phyloP scores from a whole-genome alignment of 2,797 vertebrate genomes.

The Knipowitschia caucasica region DNA sequence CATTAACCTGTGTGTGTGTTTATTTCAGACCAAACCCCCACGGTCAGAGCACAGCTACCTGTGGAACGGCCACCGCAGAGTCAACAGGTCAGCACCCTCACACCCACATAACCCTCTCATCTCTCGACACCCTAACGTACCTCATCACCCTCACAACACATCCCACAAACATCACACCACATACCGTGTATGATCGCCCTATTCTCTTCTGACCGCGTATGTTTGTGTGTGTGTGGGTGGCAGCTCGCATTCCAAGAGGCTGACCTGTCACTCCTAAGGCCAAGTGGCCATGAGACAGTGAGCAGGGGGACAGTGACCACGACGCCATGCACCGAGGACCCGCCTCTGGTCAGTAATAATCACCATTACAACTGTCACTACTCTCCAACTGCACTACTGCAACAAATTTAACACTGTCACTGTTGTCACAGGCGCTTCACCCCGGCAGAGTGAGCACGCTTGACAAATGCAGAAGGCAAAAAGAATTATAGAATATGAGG shows the following conservation, averaged over 20 bases:
- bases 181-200: not conserved
- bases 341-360: conserved; percentile 83
- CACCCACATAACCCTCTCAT: no score
- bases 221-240: not conserved
- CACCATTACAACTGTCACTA: not conserved
- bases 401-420: no score
- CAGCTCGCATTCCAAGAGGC: conserved; percentile 99
- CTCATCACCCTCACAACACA: no score
- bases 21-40: conserved; percentile 92
- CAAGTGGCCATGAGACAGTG: conserved; percentile 99
- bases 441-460: no score
- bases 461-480: no score
- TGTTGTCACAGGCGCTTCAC: no score
- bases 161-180: not conserved
- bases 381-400: no score
- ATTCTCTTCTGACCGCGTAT: not conserved
- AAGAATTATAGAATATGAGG: no score
- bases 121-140: no score
- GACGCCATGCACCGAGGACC: conserved; percentile 96
- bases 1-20: conserved; percentile 6
- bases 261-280: conserved; percentile 99
- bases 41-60: conserved; percentile 95
- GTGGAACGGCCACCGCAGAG: conserved; percentile 93
- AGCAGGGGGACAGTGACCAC: no score
- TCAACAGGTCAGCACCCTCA: conserved; percentile 90